Percentiles rank a stretch among this genome's conserved stretches.
phyloP scores from a whole-genome alignment of 1,140 invertebrate species.

The Diorhabda elongata region DNA sequence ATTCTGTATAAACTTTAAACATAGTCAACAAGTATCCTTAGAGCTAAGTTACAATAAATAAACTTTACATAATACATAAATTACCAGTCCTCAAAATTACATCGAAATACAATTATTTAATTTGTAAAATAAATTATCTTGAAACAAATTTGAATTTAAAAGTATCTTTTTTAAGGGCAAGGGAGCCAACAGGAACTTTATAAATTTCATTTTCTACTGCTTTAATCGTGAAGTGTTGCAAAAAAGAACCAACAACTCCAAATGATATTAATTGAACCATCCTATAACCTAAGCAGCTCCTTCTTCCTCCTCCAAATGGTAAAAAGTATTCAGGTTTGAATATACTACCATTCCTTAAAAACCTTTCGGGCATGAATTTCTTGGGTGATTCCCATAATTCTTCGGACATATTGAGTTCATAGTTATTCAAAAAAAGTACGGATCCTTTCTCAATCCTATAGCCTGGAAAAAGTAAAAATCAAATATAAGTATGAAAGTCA shows the following conservation, averaged over 20 bases:
- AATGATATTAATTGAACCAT: slow-evolving; percentile 75
- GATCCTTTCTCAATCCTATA: slow-evolving; percentile 74
- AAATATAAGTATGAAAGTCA: not conserved
- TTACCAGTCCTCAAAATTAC: not conserved
- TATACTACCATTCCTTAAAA: slow-evolving; percentile 53
- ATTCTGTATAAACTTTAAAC: not conserved
- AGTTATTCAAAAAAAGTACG: slow-evolving; percentile 83
- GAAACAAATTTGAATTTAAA: slow-evolving; percentile 50
- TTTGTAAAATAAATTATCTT: slow-evolving; percentile 14
- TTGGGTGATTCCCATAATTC: slow-evolving; percentile 69
- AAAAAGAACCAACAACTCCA: slow-evolving; percentile 63
- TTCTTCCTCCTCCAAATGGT: slow-evolving; percentile 79
- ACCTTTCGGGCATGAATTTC: slow-evolving; percentile 70
- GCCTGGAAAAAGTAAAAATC: slow-evolving; percentile 41
- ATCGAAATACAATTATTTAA: not conserved
- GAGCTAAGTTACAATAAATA: not conserved
- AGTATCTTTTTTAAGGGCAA: slow-evolving; percentile 62
- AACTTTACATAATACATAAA: not conserved
- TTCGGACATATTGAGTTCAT: slow-evolving; percentile 72
- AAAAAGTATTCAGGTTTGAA: slow-evolving; percentile 64
- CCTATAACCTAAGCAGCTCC: slow-evolving; percentile 87
- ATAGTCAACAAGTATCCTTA: not conserved
- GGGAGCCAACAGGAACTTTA: slow-evolving; percentile 58
- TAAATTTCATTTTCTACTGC: slow-evolving; percentile 53
- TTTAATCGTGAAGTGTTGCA: slow-evolving; percentile 67